These are phyloP conservation scores for Psittacus erithacus DNA, from an alignment of 2,113 vertebrate genomes.

Conservation along the genomic window DNA sequence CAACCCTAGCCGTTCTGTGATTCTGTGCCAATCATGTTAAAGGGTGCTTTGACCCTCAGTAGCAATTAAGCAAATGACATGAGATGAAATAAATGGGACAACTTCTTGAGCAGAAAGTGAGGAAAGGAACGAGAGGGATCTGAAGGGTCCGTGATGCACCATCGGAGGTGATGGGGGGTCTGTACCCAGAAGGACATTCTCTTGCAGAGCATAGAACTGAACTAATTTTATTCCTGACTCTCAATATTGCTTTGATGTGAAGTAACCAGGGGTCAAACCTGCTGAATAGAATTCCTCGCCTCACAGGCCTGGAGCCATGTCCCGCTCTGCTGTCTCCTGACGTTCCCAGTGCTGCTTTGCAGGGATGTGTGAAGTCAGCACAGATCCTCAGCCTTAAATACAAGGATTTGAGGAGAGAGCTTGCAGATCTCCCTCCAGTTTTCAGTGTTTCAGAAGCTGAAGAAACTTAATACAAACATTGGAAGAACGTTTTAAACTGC, in stretches of 20 bases:
- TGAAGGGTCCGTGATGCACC: background rate
- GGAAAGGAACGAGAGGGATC: background rate
- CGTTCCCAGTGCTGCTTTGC: background rate
- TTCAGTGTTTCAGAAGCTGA: background rate
- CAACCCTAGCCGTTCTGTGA: background rate
- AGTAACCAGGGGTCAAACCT: background rate
- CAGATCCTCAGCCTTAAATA: background rate
- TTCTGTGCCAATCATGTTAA: background rate
- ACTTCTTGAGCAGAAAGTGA: background rate
- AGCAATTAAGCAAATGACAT: background rate
- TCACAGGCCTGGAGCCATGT: background rate
- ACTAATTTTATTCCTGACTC: background rate
- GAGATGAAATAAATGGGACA: background rate
- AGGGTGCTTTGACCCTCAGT: background rate
- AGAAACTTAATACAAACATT: background rate
- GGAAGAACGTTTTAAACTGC: background rate
- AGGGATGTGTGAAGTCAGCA: background rate
- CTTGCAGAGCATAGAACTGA: background rate
- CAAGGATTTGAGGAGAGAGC: rapidly evolving
- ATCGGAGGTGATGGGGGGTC: rapidly evolving
- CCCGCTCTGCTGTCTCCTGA: background rate
- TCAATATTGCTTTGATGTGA: background rate
- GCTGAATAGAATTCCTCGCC: background rate
- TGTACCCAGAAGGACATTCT: background rate
- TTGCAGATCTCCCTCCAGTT: background rate